Percentiles rank a stretch among this genome's conserved stretches.
Conservation (phyloP, 2,888 invertebrate genomes). For the Acanthoscelides obtectus region DNA sequence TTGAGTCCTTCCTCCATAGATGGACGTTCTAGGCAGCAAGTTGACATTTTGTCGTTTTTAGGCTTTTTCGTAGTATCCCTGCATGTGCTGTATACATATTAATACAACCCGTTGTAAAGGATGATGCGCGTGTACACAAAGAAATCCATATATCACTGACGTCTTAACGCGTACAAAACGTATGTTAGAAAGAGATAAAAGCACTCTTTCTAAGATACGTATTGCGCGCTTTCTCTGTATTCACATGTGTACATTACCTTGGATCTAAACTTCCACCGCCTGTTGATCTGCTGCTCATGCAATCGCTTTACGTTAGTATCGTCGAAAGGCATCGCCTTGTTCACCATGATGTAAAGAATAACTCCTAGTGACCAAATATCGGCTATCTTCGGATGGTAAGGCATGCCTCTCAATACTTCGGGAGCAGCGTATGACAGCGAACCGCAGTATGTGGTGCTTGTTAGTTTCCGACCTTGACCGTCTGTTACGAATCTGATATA, state of each 20-base stretch:
- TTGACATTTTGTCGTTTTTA: too few relatives aligned
- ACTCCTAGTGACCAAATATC: constrained; percentile 81
- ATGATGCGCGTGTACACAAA: too few relatives aligned
- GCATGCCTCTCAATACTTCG: constrained; percentile 71
- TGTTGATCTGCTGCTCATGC: constrained; percentile 62
- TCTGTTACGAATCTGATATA: constrained; percentile 42
- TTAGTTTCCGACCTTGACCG: constrained; percentile 37
- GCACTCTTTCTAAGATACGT: too few relatives aligned
- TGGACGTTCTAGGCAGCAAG: too few relatives aligned
- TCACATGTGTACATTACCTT: constrained; percentile 43
- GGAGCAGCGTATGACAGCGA: constrained; percentile 86
- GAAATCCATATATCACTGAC: too few relatives aligned
- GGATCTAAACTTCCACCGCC: constrained; percentile 65
- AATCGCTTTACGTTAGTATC: constrained; percentile 67
- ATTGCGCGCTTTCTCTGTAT: too few relatives aligned
- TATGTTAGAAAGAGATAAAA: too few relatives aligned
- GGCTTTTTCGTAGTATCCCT: too few relatives aligned
- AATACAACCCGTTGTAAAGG: too few relatives aligned
- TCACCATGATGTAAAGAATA: constrained; percentile 77
- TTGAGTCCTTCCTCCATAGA: too few relatives aligned
- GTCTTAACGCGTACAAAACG: too few relatives aligned
- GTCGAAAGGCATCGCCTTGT: constrained; percentile 79
- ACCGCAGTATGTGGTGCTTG: constrained; percentile 81
- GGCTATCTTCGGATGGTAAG: constrained; percentile 65
- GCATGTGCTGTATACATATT: too few relatives aligned